Evolutionary conservation across 2,888 invertebrate genomes (phyloP).

Genomic region (Torymus auratus): DNA sequence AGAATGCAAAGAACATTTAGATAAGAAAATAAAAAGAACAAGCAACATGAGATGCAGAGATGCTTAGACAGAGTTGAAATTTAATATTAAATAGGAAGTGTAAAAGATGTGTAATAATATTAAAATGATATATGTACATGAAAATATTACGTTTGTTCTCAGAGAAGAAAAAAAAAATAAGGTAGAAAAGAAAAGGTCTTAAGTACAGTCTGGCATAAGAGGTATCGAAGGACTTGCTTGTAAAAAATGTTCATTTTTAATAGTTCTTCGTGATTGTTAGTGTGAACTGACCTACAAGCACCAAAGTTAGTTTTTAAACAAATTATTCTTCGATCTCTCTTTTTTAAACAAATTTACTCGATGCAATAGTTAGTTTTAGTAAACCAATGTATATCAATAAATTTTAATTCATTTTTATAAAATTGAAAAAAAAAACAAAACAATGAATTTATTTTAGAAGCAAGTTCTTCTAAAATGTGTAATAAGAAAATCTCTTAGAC

Average conservation of each 20-base stretch:
- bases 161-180: slow-evolving; percentile 38
- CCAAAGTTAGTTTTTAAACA: no score
- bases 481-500: slow-evolving; percentile 34
- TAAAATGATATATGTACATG: slow-evolving; percentile 57
- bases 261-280: slow-evolving; percentile 1
- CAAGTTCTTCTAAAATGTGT: slow-evolving; percentile 38
- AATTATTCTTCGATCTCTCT: no score
- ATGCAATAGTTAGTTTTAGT: no score
- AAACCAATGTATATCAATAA: slow-evolving; percentile 3
- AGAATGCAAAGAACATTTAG: slow-evolving; percentile 17
- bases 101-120: slow-evolving; percentile 59
- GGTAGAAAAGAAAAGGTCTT: slow-evolving; percentile 17
- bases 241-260: slow-evolving; percentile 41
- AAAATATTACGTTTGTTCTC: slow-evolving; percentile 55
- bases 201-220: slow-evolving; percentile 34
- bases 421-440: not conserved
- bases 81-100: slow-evolving; percentile 51
- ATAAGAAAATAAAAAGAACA: slow-evolving; percentile 5
- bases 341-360: no score
- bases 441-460: slow-evolving; percentile 39
- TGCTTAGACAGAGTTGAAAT: slow-evolving; percentile 43
- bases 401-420: not conserved
- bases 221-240: slow-evolving; percentile 41
- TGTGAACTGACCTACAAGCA: no score
- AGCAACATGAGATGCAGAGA: slow-evolving; percentile 9